phyloP scores from a whole-genome alignment of 2,113 vertebrate species.

The Arvicanthis niloticus region DNA sequence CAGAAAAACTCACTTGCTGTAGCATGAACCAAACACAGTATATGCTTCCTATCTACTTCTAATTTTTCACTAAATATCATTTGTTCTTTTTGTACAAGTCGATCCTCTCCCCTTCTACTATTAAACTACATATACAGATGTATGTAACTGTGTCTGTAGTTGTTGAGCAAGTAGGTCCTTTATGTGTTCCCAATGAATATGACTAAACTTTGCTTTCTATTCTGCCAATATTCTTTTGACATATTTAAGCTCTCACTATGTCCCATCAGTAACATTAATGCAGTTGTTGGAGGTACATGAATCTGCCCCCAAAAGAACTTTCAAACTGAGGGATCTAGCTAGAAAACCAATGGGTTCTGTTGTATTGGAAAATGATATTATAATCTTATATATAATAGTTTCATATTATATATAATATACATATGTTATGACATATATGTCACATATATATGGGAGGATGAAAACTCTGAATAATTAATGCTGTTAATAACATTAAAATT shows the following conservation, averaged over 20 bases:
- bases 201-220: neutral
- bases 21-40: neutral
- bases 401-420: neutral
- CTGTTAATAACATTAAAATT: neutral
- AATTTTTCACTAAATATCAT: neutral
- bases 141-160: neutral
- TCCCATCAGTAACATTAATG: neutral
- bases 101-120: fast-evolving
- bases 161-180: neutral
- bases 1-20: neutral
- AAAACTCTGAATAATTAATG: neutral
- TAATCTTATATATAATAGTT: neutral
- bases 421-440: neutral
- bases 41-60: neutral
- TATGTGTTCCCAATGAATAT: neutral
- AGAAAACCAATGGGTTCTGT: neutral
- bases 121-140: neutral
- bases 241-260: neutral
- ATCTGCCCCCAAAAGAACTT: neutral
- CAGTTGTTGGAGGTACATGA: neutral
- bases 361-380: neutral
- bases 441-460: neutral
- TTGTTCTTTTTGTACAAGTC: neutral
- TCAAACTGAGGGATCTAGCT: neutral
- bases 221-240: neutral